Conservation (phyloP, 1,140 invertebrate genomes). For the Aphis gossypii region DNA sequence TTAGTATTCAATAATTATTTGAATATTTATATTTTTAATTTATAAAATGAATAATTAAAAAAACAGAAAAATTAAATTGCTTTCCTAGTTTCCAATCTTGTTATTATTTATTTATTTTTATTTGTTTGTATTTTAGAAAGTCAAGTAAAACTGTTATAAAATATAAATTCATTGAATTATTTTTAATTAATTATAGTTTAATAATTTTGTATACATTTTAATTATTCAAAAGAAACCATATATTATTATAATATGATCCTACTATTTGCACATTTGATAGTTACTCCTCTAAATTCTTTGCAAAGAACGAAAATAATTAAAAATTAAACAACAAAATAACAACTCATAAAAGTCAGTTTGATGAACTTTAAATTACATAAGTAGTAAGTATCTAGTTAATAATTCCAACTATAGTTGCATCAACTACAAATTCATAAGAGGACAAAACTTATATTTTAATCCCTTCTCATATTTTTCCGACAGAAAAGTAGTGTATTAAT, state of each 20-base stretch:
- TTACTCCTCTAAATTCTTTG: neutral
- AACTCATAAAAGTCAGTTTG: neutral
- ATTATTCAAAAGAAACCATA: neutral
- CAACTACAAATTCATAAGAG: neutral
- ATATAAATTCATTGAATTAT: neutral
- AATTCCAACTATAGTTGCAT: constrained; percentile 9
- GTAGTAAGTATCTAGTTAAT: neutral
- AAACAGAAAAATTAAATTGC: neutral
- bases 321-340: neutral
- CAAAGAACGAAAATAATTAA: neutral
- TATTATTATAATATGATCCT: neutral
- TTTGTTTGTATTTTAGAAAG: no score
- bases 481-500: neutral
- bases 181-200: neutral
- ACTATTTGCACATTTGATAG: neutral
- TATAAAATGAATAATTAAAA: neutral
- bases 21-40: neutral
- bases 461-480: neutral
- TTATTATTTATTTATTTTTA: no score
- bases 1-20: neutral
- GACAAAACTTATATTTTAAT: constrained; percentile 11
- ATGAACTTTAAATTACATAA: neutral
- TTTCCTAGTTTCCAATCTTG: neutral
- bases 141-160: no score
- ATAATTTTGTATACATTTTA: neutral